Base-by-base conservation (phyloP, 2,113 vertebrate genomes). In the Protobothrops mucrosquamatus region DNA sequence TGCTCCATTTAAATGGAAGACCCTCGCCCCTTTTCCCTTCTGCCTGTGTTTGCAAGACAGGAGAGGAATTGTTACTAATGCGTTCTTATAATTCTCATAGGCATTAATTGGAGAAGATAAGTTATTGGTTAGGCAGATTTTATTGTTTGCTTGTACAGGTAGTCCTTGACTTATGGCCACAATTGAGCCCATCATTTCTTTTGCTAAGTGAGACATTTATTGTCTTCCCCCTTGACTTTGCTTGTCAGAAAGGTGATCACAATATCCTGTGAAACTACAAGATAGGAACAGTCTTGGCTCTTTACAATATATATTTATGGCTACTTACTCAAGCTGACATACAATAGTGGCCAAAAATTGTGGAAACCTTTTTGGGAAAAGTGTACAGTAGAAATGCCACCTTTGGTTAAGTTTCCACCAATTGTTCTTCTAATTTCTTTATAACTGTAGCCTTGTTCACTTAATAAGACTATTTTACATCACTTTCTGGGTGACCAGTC, bases 81-180 rank as follows among this genome's bases (percentile, higher is more conserved):
- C 55, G 88, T 92, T 94, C 94, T 94, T 96, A 90, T 2, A 52
- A 90, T 54, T 54, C 64, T 34, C 43, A 51, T 14, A 81, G 2
- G 20, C 26, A 52, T 52, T 26, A 51, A 85, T 43, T 55, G 11
- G n/a, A 91, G 23, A 51, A 18, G n/a, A n/a, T 39, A 23, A 52
- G 85, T 74, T 5, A 23, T 85, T 91, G 90, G 6, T 46, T 85
- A 39, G 3, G 29, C 85, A 43, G 52, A 96, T 96, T 95, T 96
- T 92, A 91, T 89, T 85, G 92, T 95, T 94, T 95, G 94, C 96
- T 93, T 95, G 94, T 90, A 92, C 94, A 96, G 95, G 94, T 95
- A 95, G 97, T 29, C 61, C 26, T 64, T 2, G 26, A 64, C 26
- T 29, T 64, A 64, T 0, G 61, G 4, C 26, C 26, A 4, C 61